Percentiles rank a stretch among this genome's conserved stretches.
Conservation (phyloP, 2,797 vertebrate species). For the Parotocinclus haroldoi region DNA sequence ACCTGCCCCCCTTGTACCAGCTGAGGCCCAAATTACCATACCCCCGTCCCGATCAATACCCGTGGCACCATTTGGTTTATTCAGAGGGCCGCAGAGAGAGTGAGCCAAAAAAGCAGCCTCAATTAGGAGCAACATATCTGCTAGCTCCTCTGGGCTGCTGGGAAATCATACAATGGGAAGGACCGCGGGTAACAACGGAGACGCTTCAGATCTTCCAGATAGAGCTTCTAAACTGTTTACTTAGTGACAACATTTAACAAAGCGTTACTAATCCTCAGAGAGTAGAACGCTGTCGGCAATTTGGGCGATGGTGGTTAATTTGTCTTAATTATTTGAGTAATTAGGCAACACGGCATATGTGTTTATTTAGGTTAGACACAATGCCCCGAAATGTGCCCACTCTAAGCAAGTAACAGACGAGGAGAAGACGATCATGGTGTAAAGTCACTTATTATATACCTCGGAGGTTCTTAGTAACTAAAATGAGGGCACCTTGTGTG, state of each 20-base stretch:
- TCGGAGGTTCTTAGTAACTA: no score
- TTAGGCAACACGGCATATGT: no score
- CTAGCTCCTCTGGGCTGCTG: constrained; percentile 36
- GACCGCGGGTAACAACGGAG: constrained; percentile 29
- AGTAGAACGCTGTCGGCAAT: neutral
- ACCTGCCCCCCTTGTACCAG: constrained; percentile 71
- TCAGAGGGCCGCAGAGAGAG: constrained; percentile 50
- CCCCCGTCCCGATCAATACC: constrained; percentile 51
- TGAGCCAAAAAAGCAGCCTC: constrained; percentile 35
- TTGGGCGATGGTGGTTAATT: neutral
- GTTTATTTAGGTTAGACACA: no score
- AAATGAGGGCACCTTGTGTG: no score
- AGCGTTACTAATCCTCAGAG: neutral
- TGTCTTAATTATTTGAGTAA: neutral
- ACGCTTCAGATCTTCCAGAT: constrained; percentile 25
- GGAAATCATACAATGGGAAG: constrained; percentile 29
- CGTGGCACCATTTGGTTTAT: constrained; percentile 50
- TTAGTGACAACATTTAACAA: neutral
- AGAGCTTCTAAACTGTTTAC: neutral
- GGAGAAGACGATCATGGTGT: no score
- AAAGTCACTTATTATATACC: no score
- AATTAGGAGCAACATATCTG: constrained; percentile 48
- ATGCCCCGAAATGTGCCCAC: no score
- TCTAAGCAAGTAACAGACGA: no score
- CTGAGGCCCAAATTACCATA: constrained; percentile 68